These are phyloP conservation scores for Aspidiotus rigidus DNA, from an alignment of 2,888 invertebrate genomes.

Conservation along the genomic window DNA sequence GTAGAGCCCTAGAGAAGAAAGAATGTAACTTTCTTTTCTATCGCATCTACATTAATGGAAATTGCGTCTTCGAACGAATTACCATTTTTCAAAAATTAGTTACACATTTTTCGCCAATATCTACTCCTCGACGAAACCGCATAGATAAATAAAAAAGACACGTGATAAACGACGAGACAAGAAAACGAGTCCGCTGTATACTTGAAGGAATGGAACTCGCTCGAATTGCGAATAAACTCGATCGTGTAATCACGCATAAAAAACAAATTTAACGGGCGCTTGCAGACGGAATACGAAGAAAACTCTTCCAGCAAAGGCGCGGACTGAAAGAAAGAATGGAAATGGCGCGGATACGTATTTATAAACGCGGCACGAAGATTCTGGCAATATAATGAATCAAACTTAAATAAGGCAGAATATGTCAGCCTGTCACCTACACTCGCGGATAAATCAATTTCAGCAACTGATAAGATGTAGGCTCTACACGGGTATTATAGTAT, in stretches of 20 bases:
- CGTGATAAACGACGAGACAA: too few relatives aligned
- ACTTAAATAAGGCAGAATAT: conserved; percentile 11
- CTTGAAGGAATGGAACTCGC: too few relatives aligned
- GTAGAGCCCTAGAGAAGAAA: too few relatives aligned
- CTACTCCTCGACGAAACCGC: too few relatives aligned
- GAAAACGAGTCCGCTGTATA: too few relatives aligned
- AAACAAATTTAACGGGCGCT: background rate
- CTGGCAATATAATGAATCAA: conserved; percentile 10
- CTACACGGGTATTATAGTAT: background rate
- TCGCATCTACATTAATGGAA: too few relatives aligned
- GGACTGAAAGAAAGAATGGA: background rate
- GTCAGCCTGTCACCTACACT: conserved; percentile 10
- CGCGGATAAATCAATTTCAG: conserved; percentile 16
- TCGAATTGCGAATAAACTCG: background rate
- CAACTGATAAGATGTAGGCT: conserved; percentile 13
- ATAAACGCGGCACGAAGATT: background rate
- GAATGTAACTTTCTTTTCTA: too few relatives aligned
- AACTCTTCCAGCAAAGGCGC: background rate
- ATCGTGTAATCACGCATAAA: conserved; percentile 4
- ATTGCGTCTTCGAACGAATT: too few relatives aligned
- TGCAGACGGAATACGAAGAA: too few relatives aligned
- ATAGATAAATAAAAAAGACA: too few relatives aligned
- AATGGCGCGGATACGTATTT: background rate
- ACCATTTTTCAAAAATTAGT: too few relatives aligned
- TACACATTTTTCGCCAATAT: too few relatives aligned